Percentiles rank a stretch among this genome's conserved stretches.
Conservation (phyloP, 1,140 invertebrate species). For the Bilobella aurantiaca region DNA sequence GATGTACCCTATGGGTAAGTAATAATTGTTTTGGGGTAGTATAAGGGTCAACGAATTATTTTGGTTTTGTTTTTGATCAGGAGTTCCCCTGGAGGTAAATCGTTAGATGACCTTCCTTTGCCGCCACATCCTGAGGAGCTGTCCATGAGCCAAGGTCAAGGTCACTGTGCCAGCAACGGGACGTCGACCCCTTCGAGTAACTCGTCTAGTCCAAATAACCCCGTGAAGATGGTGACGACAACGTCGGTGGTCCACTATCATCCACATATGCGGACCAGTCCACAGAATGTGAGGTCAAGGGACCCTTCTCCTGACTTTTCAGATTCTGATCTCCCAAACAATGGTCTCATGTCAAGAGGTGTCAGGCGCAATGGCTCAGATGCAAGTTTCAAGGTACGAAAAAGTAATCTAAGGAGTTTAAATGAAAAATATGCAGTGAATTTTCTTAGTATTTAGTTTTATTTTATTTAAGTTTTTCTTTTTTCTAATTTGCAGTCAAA, state of each 20-base stretch:
- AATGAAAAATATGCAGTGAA: not conserved
- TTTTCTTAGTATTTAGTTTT: not conserved
- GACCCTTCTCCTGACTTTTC: constrained; percentile 34
- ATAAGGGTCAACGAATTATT: not conserved
- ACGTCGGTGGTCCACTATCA: not conserved
- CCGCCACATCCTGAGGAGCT: constrained; percentile 29
- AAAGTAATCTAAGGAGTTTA: not conserved
- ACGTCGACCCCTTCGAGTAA: constrained; percentile 12
- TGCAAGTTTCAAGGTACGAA: constrained; percentile 68
- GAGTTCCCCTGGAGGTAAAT: constrained; percentile 14
- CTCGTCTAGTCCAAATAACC: constrained; percentile 28
- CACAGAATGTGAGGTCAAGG: constrained; percentile 17
- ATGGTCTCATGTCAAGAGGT: constrained; percentile 24
- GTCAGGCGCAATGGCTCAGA: constrained; percentile 58
- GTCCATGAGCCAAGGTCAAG: not conserved
- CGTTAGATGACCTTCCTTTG: constrained; percentile 22
- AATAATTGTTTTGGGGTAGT: not conserved
- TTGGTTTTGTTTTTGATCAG: constrained; percentile 5
- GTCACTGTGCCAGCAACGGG: constrained; percentile 12
- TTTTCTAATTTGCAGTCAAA: constrained; percentile 62
- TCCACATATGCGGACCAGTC: constrained; percentile 28
- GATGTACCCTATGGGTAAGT: constrained; percentile 18
- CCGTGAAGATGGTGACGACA: constrained; percentile 8
- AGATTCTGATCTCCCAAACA: constrained; percentile 28
- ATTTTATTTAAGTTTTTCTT: constrained; percentile 28